phyloP scores from a whole-genome alignment of 2,888 invertebrate species.

The Phortica okadai region DNA sequence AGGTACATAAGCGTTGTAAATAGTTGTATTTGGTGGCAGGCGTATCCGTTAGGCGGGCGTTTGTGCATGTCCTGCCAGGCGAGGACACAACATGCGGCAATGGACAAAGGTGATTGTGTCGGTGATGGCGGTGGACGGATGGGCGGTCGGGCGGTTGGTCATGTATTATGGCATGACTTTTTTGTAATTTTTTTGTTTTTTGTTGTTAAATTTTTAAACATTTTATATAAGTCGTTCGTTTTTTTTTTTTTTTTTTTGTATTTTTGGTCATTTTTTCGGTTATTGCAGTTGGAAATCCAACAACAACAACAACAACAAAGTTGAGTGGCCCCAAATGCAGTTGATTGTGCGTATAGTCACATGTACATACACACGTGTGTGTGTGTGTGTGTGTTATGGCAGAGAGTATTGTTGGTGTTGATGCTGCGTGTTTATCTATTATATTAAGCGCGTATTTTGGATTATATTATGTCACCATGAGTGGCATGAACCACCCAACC shows the following conservation, averaged over 20 bases:
- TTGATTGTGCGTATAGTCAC: neutral
- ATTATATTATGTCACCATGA: neutral
- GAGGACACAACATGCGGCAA: no score
- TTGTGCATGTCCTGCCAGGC: no score
- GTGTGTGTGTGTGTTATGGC: neutral
- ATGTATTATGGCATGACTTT: neutral
- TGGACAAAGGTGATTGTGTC: neutral
- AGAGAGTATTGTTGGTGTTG: neutral
- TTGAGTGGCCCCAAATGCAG: neutral
- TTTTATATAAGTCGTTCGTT: neutral
- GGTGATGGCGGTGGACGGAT: neutral
- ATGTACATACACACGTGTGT: neutral
- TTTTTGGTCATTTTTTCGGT: conserved; percentile 8
- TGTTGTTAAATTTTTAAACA: neutral
- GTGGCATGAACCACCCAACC: neutral
- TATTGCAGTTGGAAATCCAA: neutral
- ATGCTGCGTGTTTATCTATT: conserved; percentile 32
- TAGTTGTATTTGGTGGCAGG: neutral
- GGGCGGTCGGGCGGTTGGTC: neutral
- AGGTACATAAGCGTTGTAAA: neutral
- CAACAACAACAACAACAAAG: neutral
- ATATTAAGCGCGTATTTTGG: conserved; percentile 33
- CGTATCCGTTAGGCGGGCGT: no score
- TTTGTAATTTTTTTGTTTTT: neutral
- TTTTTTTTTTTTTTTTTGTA: neutral